These are phyloP conservation scores for Troides helena DNA, from an alignment of 2,888 invertebrate genomes.

Conservation along the genomic window DNA sequence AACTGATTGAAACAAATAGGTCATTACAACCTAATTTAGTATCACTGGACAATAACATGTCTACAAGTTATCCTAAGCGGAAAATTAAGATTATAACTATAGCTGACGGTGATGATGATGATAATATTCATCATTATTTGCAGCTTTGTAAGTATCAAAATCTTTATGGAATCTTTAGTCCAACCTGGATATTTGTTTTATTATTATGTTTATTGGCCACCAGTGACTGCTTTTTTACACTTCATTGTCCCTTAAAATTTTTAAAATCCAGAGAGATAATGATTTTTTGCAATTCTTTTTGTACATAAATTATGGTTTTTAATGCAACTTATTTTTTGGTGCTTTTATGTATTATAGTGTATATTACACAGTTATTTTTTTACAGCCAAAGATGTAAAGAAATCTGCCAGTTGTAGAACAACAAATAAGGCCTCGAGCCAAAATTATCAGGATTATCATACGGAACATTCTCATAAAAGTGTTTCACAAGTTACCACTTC, in stretches of 20 bases:
- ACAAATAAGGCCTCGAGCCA: slow-evolving; percentile 42
- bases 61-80: slow-evolving; percentile 48
- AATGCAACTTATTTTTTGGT: no score
- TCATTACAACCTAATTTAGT: slow-evolving; percentile 48
- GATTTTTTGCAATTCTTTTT: not conserved
- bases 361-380: slow-evolving; percentile 17
- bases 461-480: slow-evolving; percentile 38
- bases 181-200: no score
- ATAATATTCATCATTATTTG: slow-evolving; percentile 47
- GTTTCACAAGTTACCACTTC: slow-evolving; percentile 46
- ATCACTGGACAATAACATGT: slow-evolving; percentile 39
- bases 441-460: slow-evolving; percentile 38
- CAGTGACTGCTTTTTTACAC: not conserved
- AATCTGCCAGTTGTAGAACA: slow-evolving; percentile 37
- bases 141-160: slow-evolving; percentile 53
- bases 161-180: not conserved
- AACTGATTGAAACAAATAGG: slow-evolving; percentile 43
- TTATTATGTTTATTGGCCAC: no score
- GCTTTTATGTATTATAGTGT: not conserved
- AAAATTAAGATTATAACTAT: slow-evolving; percentile 60
- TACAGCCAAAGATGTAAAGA: slow-evolving; percentile 46
- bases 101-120: slow-evolving; percentile 52
- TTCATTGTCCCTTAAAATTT: not conserved
- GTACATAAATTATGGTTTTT: no score
- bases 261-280: not conserved